A percentile compares a stretch with the other conserved stretches of the same genome.
phyloP scores from a whole-genome alignment of 37 sponge, comb jelly and placozoan species.

The Spongilla lacustris region DNA sequence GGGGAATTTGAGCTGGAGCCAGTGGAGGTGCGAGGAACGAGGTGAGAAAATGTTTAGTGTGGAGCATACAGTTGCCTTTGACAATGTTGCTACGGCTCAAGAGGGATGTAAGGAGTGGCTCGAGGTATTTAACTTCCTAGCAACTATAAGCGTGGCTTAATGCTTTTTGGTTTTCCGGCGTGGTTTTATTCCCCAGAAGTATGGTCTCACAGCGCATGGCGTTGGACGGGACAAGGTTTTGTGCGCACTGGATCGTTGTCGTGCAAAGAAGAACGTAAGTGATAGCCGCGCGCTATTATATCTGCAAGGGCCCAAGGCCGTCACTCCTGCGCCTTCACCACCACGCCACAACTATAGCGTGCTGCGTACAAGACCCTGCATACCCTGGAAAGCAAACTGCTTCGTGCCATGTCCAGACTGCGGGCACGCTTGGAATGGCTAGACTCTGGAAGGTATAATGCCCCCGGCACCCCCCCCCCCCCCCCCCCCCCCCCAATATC shows the following conservation, averaged over 20 bases:
- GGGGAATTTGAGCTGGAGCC: too few relatives aligned
- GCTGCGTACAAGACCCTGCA: slow-evolving; percentile 23
- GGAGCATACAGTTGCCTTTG: background rate
- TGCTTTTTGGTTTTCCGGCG: background rate
- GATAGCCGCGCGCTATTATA: too few relatives aligned
- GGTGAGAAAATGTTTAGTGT: background rate
- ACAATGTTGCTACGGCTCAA: background rate
- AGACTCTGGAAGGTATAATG: slow-evolving; percentile 77
- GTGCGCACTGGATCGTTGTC: background rate
- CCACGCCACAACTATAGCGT: slow-evolving; percentile 7
- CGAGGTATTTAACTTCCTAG: background rate
- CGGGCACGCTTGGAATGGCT: slow-evolving; percentile 77
- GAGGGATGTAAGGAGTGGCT: background rate
- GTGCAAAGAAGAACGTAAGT: background rate
- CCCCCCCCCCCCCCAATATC: too few relatives aligned
- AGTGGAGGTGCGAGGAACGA: background rate
- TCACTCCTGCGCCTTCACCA: background rate
- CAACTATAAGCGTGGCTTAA: background rate
- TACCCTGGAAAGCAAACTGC: slow-evolving; percentile 45
- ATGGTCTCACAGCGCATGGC: background rate
- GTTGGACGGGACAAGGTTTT: background rate
- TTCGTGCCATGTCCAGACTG: slow-evolving; percentile 32
- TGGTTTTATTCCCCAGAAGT: background rate
- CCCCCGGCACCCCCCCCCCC: too few relatives aligned
- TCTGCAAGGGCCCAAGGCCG: background rate